A percentile compares a stretch with the other conserved stretches of the same genome.
Evolutionary conservation across 2,888 invertebrate species (phyloP).

Genomic region (Ophraella communa): DNA sequence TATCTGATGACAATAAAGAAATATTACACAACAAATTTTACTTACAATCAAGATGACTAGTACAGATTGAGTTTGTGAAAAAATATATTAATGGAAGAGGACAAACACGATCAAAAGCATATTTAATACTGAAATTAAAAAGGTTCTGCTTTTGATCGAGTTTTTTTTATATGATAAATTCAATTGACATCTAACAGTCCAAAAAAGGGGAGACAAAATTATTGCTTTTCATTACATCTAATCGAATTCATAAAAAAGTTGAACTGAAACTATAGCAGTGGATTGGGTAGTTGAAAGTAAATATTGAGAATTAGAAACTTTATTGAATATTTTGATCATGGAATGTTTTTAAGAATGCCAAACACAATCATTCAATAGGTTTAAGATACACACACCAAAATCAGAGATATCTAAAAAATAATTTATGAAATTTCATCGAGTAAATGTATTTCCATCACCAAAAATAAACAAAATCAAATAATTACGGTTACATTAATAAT

Average conservation of each 20-base stretch:
- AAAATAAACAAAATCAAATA: no score
- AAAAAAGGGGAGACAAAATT: no score
- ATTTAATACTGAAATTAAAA: slow-evolving; percentile 46
- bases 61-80: slow-evolving; percentile 55
- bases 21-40: slow-evolving; percentile 57
- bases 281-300: no score
- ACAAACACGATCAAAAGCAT: slow-evolving; percentile 43
- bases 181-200: slow-evolving; percentile 15
- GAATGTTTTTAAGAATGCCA: background rate
- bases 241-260: no score
- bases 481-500: background rate
- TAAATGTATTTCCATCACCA: no score
- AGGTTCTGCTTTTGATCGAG: slow-evolving; percentile 49
- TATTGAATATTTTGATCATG: background rate
- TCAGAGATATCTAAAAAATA: no score
- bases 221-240: no score
- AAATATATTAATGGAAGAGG: slow-evolving; percentile 37
- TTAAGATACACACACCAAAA: no score
- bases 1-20: slow-evolving; percentile 6
- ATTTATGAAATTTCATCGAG: no score
- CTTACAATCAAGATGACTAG: slow-evolving; percentile 60
- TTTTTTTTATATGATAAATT: slow-evolving; percentile 21
- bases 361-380: background rate
- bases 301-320: background rate
- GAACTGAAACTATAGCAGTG: no score